A percentile compares a stretch with the other conserved stretches of the same genome.
Evolutionary conservation across 2,888 invertebrate genomes (phyloP).

Genomic region (Sminthurinus aureus): DNA sequence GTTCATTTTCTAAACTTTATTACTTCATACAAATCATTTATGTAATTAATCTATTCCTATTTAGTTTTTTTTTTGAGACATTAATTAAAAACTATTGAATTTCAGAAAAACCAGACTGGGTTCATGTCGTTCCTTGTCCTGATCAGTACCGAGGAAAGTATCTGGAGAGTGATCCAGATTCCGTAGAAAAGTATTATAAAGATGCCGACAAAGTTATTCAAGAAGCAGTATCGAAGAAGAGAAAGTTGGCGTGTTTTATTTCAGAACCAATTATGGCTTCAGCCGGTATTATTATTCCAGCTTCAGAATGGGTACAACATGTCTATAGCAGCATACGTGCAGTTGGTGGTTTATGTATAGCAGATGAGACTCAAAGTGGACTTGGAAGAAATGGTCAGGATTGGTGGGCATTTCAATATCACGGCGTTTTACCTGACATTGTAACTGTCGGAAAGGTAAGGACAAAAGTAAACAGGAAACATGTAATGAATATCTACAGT

Average conservation of each 20-base stretch:
- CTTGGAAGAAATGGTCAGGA: slow-evolving; percentile 68
- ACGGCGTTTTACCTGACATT: slow-evolving; percentile 67
- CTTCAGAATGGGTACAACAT: slow-evolving; percentile 59
- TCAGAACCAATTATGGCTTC: slow-evolving; percentile 61
- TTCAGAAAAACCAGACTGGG: slow-evolving; percentile 52
- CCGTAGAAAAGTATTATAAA: slow-evolving; percentile 58
- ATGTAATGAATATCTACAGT: too few species aligned
- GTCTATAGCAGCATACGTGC: slow-evolving; percentile 64
- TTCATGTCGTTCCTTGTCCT: slow-evolving; percentile 61
- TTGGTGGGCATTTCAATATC: slow-evolving; percentile 69
- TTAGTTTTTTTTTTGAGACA: too few species aligned
- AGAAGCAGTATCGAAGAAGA: slow-evolving; percentile 44
- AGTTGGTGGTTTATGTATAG: slow-evolving; percentile 68
- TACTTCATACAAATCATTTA: too few species aligned
- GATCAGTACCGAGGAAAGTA: slow-evolving; percentile 60
- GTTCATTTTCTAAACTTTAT: too few species aligned
- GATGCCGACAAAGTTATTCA: slow-evolving; percentile 58
- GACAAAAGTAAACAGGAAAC: too few species aligned
- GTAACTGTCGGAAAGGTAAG: slow-evolving; percentile 62
- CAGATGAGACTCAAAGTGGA: slow-evolving; percentile 70
- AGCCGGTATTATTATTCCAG: slow-evolving; percentile 61
- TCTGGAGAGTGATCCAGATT: slow-evolving; percentile 52
- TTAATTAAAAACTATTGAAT: not conserved
- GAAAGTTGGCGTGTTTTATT: slow-evolving; percentile 59
- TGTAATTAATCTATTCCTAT: too few species aligned